phyloP scores from a whole-genome alignment of 2,797 vertebrate species.

The Tokudaia muenninki region DNA sequence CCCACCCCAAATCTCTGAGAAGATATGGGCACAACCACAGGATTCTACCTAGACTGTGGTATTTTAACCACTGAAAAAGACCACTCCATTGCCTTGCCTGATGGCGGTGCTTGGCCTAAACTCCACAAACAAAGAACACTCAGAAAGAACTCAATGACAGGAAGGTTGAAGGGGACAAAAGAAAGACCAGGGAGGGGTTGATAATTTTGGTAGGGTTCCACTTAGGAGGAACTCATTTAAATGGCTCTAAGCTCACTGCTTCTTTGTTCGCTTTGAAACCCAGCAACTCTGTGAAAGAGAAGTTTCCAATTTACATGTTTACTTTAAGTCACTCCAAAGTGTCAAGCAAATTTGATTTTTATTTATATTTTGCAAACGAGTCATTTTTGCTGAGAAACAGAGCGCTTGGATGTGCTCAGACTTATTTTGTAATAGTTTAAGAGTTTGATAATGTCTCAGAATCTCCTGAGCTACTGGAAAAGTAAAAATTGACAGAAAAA shows the following conservation, averaged over 20 bases:
- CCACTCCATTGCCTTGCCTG: neutral
- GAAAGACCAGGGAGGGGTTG: slow-evolving; percentile 31
- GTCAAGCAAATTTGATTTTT: slow-evolving; percentile 72
- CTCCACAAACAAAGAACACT: neutral
- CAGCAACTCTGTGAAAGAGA: neutral
- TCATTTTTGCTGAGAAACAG: slow-evolving; percentile 63
- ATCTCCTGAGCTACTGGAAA: slow-evolving; percentile 60
- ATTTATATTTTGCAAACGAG: slow-evolving; percentile 75
- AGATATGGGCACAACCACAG: neutral
- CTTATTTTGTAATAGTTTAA: slow-evolving; percentile 64
- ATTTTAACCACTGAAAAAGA: neutral
- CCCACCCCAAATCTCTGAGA: neutral
- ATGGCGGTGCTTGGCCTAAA: neutral
- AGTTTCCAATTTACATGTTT: slow-evolving; percentile 65
- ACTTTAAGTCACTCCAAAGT: slow-evolving; percentile 64
- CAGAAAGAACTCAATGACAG: slow-evolving; percentile 49
- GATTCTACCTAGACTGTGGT: neutral
- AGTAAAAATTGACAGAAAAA: slow-evolving; percentile 69
- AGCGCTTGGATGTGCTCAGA: slow-evolving; percentile 62
- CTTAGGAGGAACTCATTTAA: slow-evolving; percentile 44
- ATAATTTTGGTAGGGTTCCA: neutral
- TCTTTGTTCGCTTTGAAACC: neutral
- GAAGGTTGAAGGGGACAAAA: slow-evolving; percentile 51
- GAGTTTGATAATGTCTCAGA: slow-evolving; percentile 59
- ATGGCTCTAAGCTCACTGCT: neutral